A percentile compares a stretch with the other conserved stretches of the same genome.
Conservation (phyloP, 1,140 invertebrate genomes). For the Drosophila novamexicana region DNA sequence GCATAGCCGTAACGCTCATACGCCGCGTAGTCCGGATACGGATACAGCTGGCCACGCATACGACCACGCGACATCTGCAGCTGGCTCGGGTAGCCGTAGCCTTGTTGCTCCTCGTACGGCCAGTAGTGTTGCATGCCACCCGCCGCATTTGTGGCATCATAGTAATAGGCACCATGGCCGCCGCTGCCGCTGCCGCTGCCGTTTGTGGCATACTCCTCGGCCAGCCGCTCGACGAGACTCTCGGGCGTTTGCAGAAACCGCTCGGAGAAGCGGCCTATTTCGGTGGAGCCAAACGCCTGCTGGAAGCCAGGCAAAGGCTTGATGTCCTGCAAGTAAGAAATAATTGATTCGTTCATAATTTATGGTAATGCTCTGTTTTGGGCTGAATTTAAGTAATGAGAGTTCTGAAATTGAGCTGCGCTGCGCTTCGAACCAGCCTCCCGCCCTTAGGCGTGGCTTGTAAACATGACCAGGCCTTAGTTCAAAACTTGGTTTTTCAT, state of each 20-base stretch:
- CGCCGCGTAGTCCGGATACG: slow-evolving; percentile 73
- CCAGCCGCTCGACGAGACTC: slow-evolving; percentile 60
- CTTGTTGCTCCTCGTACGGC: slow-evolving; percentile 51
- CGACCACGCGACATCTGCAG: slow-evolving; percentile 47
- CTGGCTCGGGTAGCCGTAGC: slow-evolving; percentile 29
- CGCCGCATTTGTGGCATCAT: slow-evolving; percentile 22
- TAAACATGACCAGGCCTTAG: no score
- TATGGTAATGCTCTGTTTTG: not conserved
- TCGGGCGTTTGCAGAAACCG: slow-evolving; percentile 84
- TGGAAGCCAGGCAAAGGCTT: slow-evolving; percentile 89
- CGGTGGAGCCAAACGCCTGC: slow-evolving; percentile 91
- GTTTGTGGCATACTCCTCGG: slow-evolving; percentile 57
- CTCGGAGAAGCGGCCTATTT: slow-evolving; percentile 89
- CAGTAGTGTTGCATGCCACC: slow-evolving; percentile 50
- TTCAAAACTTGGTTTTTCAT: no score
- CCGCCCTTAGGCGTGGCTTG: no score
- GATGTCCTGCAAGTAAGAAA: slow-evolving; percentile 56
- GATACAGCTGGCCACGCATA: slow-evolving; percentile 50
- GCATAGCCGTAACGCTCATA: slow-evolving; percentile 76
- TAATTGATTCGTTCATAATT: not conserved
- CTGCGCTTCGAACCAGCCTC: no score
- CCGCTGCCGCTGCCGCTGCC: slow-evolving; percentile 9
- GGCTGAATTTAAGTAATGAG: no score
- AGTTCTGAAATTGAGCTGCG: no score
- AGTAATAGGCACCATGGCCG: slow-evolving; percentile 36